Conservation (phyloP, 2,113 vertebrate genomes). For the Pterocles orientalis region DNA sequence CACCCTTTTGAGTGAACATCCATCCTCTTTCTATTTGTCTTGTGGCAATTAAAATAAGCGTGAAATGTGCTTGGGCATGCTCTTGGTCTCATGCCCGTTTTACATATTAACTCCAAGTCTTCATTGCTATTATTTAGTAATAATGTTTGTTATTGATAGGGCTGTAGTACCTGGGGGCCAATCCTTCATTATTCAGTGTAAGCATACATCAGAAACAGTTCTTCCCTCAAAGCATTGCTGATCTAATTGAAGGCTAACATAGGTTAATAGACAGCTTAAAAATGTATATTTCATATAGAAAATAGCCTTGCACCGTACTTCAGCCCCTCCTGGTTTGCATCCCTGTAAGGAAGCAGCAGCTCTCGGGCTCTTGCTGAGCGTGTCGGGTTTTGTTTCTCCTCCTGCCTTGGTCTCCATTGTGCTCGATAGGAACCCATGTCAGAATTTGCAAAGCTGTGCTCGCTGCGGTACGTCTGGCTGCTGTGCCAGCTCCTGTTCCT, state of each 20-base stretch:
- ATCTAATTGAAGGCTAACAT: constrained; percentile 17
- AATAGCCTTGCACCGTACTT: neutral
- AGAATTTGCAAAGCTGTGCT: neutral
- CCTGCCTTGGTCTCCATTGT: neutral
- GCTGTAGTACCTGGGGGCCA: constrained; percentile 35
- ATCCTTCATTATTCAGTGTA: constrained; percentile 27
- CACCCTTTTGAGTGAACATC: constrained; percentile 8
- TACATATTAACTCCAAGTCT: constrained; percentile 18
- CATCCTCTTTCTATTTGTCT: constrained; percentile 33
- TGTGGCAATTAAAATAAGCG: constrained; percentile 47
- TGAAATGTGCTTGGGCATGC: constrained; percentile 54
- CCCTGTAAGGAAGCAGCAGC: neutral
- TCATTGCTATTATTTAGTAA: constrained; percentile 49
- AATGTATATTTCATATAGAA: neutral
- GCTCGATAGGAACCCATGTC: neutral
- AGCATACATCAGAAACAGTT: neutral
- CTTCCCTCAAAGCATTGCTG: constrained; percentile 8
- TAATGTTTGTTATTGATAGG: constrained; percentile 60
- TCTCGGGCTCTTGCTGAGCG: neutral
- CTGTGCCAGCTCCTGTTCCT: neutral
- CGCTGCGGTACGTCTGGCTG: neutral
- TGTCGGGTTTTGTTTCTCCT: neutral
- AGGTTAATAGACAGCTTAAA: constrained; percentile 30
- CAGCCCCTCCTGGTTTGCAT: neutral
- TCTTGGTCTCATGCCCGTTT: constrained; percentile 40